Conservation (phyloP, 2,888 invertebrate species). For the Cotesia congregata region DNA sequence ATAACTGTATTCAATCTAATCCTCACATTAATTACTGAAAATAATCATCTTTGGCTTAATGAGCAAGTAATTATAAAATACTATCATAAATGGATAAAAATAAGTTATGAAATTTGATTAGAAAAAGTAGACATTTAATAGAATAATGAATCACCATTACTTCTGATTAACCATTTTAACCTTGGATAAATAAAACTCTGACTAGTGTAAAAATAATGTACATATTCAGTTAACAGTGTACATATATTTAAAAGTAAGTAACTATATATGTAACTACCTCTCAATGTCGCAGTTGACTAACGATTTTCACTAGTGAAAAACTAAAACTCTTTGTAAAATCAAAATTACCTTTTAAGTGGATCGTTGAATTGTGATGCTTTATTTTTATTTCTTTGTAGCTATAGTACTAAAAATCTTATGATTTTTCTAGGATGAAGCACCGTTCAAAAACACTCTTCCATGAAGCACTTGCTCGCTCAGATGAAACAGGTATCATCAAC, state of each 20-base stretch:
- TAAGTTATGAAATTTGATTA: background rate
- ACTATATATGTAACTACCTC: background rate
- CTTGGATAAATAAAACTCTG: slow-evolving; percentile 15
- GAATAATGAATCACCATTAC: background rate
- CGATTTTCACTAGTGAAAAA: slow-evolving; percentile 29
- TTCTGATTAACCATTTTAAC: slow-evolving; percentile 2
- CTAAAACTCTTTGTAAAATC: slow-evolving; percentile 45
- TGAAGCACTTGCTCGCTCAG: slow-evolving; percentile 49
- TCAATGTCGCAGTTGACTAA: slow-evolving; percentile 37
- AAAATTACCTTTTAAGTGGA: slow-evolving; percentile 50
- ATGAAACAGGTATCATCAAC: slow-evolving; percentile 46
- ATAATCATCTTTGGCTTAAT: too few species aligned
- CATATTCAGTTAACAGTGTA: background rate
- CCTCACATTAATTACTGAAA: background rate
- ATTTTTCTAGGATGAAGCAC: slow-evolving; percentile 40
- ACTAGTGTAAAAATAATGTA: slow-evolving; percentile 22
- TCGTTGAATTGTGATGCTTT: slow-evolving; percentile 59
- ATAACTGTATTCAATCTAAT: background rate
- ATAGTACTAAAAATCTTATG: slow-evolving; percentile 31
- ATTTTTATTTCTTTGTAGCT: slow-evolving; percentile 52
- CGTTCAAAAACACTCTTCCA: slow-evolving; percentile 46
- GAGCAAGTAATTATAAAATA: background rate
- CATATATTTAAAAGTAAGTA: background rate
- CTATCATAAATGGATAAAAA: background rate
- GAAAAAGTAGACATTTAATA: background rate